Base-by-base conservation (phyloP, 2,888 invertebrate species). In the Mayetiola destructor region DNA sequence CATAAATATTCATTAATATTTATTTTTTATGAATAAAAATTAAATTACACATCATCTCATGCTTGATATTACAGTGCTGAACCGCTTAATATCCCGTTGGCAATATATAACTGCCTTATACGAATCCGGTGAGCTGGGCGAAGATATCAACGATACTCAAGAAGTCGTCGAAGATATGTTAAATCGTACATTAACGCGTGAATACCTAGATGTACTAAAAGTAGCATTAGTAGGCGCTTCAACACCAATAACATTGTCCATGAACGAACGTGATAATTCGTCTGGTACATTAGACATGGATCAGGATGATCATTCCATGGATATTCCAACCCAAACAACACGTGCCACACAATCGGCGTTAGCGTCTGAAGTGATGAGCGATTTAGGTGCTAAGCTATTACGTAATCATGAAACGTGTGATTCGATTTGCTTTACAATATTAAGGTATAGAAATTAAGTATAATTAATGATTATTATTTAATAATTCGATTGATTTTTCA, bases 121-220 rank as follows among this genome's bases (percentile, higher is more conserved):
- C 64, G 87, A 86, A 67, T 80, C 84, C 2, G 86, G 87, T 29
- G 82, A 82, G 56, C 74, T 86, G 12, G 86, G 84, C 61, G 85
- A 86, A 63, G 85, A 88, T 62, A 81, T 83, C 56, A 78, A 79
- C 57, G 85, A 88, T 66, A 80, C 85, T 1, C 87, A 88, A 67
- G 90, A 90, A 69, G 85, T 90, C 2, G 74, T 90, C 1, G 88
- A 90, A 65, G 89, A 90, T 65, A 87, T 89, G 75, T 74, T 94
- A 55, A 88, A 90, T 60, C 76, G 92, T 59, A 85, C 87, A 59
- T 73, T 93, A 57, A 90, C 92, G 0, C 78, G 91, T 59, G 94
- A 94, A 69, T 89, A 93, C 67, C 72, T 94, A 27, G 92, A 92
- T 63, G 80, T 93, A 1, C 70, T 93, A 23, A 82, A 84, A 73